Percentiles rank a stretch among this genome's conserved stretches.
These are phyloP conservation scores for Trachelus tabidus DNA, from an alignment of 2,888 invertebrate genomes.

Conservation along the genomic window DNA sequence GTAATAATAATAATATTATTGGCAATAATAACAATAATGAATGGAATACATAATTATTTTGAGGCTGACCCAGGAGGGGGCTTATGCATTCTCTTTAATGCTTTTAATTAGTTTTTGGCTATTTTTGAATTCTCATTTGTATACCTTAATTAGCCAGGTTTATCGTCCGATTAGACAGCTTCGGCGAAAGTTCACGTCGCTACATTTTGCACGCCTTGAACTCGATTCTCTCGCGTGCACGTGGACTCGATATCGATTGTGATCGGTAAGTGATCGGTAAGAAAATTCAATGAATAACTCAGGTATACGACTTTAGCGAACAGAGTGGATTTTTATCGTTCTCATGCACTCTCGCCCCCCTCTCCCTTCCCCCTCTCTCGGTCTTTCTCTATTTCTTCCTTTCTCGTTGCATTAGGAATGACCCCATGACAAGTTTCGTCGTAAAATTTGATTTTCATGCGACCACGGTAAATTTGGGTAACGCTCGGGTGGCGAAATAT, in stretches of 20 bases:
- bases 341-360: background rate
- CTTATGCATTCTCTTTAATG: background rate
- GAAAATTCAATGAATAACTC: background rate
- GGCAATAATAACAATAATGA: background rate
- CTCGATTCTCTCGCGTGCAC: background rate
- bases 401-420: background rate
- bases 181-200: background rate
- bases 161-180: background rate
- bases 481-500: background rate
- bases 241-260: background rate
- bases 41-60: background rate
- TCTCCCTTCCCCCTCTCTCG: background rate
- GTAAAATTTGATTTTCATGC: background rate
- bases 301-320: conserved; percentile 27
- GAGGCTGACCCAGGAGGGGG: too few species aligned
- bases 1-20: background rate
- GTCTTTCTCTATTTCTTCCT: conserved; percentile 12
- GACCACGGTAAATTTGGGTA: background rate
- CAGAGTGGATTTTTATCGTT: conserved; percentile 12
- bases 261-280: background rate
- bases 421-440: background rate
- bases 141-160: background rate
- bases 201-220: background rate
- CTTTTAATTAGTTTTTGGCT: background rate
- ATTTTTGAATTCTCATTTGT: background rate